A percentile compares a stretch with the other conserved stretches of the same genome.
phyloP scores from a whole-genome alignment of 2,888 invertebrate species.

The Endomychus coccineus region DNA sequence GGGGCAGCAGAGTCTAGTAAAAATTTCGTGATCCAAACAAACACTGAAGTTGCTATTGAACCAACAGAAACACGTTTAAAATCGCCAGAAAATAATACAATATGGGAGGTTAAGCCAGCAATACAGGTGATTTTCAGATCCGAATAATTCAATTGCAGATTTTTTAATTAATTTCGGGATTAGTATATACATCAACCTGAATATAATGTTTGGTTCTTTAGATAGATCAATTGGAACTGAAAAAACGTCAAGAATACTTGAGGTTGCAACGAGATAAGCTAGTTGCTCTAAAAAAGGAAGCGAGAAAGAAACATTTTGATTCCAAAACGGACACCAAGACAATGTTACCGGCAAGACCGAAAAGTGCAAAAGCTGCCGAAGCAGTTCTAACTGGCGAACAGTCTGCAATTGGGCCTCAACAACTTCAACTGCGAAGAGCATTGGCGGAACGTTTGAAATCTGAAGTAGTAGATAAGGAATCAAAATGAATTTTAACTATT shows the following conservation, averaged over 20 bases:
- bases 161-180: no score
- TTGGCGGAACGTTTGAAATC: constrained; percentile 77
- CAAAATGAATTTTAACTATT: constrained; percentile 1
- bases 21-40: no score
- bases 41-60: no score
- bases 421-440: constrained; percentile 73
- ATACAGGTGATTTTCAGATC: no score
- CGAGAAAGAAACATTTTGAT: constrained; percentile 67
- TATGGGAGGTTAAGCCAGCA: no score
- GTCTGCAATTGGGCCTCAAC: constrained; percentile 45
- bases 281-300: constrained; percentile 80
- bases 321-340: constrained; percentile 35
- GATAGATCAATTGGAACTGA: constrained; percentile 57
- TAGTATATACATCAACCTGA: no score
- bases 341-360: constrained; percentile 48
- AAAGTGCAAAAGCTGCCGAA: constrained; percentile 68
- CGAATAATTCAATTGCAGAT: no score
- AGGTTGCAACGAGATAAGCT: constrained; percentile 86
- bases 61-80: no score
- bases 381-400: constrained; percentile 52
- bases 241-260: constrained; percentile 75
- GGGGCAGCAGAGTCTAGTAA: no score
- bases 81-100: no score
- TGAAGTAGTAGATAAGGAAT: constrained; percentile 64
- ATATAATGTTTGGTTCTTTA: no score